Evolutionary conservation across 2,888 invertebrate species (phyloP).

Genomic region (Dolomedes plantarius): DNA sequence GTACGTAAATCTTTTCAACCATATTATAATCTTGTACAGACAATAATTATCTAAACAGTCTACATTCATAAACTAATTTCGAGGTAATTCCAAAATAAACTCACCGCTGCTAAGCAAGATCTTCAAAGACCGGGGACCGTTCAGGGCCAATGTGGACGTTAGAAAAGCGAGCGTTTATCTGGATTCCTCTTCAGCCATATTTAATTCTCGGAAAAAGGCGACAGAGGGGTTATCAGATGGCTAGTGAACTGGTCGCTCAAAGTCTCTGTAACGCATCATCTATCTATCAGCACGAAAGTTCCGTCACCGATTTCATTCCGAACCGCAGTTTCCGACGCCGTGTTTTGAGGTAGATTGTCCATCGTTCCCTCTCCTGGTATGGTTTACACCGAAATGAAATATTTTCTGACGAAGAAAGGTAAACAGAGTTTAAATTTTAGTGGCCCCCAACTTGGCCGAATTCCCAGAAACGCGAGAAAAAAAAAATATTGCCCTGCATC

Average conservation of each 20-base stretch:
- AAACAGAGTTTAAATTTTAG: background rate
- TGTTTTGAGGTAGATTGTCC: background rate
- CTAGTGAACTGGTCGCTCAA: background rate
- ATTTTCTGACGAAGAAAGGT: background rate
- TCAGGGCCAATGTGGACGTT: background rate
- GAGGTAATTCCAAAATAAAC: too few relatives aligned
- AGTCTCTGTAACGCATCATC: background rate
- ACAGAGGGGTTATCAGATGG: background rate
- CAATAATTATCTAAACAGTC: too few relatives aligned
- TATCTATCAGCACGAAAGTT: background rate
- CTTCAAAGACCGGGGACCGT: too few relatives aligned
- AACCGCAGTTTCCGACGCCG: background rate
- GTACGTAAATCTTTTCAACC: too few relatives aligned
- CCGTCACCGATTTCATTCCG: background rate
- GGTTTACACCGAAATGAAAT: background rate
- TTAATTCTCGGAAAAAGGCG: background rate
- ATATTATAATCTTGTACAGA: too few relatives aligned
- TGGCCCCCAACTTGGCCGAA: background rate
- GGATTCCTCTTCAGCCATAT: background rate
- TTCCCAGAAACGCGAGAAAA: background rate
- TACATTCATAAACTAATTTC: too few relatives aligned
- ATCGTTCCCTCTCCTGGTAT: background rate
- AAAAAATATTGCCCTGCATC: background rate
- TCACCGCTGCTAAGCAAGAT: too few relatives aligned
- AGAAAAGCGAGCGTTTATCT: background rate